phyloP scores from a whole-genome alignment of 2,888 invertebrate species.

The Andrena chrysosceles region DNA sequence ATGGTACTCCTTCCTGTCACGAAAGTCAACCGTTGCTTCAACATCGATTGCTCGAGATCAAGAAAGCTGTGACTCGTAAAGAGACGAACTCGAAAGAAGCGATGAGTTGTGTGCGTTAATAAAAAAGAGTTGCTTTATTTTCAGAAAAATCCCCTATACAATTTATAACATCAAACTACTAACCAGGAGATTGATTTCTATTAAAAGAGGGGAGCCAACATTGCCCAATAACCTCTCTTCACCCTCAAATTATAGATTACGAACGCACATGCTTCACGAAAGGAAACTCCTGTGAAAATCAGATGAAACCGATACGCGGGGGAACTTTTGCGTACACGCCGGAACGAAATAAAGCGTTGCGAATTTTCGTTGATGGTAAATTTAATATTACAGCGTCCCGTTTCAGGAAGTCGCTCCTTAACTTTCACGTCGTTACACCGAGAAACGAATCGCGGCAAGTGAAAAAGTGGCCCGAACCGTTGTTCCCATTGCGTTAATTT shows the following conservation, averaged over 20 bases:
- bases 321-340: not conserved
- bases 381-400: not conserved
- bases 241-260: not conserved
- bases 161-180: no score
- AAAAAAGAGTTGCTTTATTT: not conserved
- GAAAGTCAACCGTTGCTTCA: conserved; percentile 13
- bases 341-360: not conserved
- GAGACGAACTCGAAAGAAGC: not conserved
- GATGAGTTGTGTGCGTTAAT: not conserved
- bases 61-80: conserved; percentile 10
- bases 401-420: not conserved
- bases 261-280: not conserved
- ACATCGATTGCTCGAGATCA: conserved; percentile 35
- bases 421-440: not conserved
- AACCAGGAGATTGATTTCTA: no score
- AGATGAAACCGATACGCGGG: not conserved
- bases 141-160: no score
- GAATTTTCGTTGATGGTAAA: not conserved
- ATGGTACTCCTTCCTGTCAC: conserved; percentile 1
- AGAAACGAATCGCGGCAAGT: not conserved
- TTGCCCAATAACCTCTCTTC: not conserved
- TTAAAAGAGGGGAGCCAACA: no score
- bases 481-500: conserved; percentile 35
- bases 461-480: conserved; percentile 2
- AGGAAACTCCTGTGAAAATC: not conserved